Evolutionary conservation across 2,797 vertebrate genomes (phyloP).

Genomic region (Pangasius mekongensis): DNA sequence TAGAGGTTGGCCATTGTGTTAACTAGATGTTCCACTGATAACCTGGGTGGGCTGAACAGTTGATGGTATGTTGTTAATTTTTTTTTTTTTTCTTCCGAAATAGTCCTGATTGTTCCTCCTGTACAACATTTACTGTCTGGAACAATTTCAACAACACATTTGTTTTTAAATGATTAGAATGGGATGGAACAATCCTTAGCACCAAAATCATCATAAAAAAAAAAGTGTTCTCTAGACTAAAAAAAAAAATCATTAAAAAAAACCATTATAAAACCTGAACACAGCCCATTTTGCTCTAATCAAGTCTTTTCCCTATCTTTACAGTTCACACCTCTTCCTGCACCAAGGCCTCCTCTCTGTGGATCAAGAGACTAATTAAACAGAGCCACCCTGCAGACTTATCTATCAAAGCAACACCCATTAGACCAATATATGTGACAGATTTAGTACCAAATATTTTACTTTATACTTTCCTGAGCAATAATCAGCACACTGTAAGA

Average conservation of each 20-base stretch:
- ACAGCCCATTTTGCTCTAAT: neutral
- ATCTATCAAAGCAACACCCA: conserved; percentile 29
- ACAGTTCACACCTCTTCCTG: conserved; percentile 13
- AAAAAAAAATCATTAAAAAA: neutral
- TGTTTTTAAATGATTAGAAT: neutral
- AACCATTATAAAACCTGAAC: neutral
- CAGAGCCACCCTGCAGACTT: neutral
- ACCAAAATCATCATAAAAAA: neutral
- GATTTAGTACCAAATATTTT: conserved; percentile 24
- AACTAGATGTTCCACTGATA: conserved; percentile 20
- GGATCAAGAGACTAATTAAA: conserved; percentile 30
- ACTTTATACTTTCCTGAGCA: conserved; percentile 29
- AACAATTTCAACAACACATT: neutral
- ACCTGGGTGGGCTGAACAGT: neutral
- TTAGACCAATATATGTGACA: conserved; percentile 17
- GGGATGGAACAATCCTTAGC: neutral
- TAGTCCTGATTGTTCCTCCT: neutral
- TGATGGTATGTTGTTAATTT: too few species aligned
- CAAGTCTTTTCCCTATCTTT: neutral
- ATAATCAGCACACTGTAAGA: conserved; percentile 28
- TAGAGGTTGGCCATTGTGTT: conserved; percentile 11
- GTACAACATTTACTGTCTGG: neutral
- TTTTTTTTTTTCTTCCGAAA: neutral
- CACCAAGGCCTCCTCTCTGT: neutral
- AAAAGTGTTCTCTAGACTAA: neutral